Evolutionary conservation across 2,113 vertebrate genomes (phyloP).

Genomic region (Albula goreensis): DNA sequence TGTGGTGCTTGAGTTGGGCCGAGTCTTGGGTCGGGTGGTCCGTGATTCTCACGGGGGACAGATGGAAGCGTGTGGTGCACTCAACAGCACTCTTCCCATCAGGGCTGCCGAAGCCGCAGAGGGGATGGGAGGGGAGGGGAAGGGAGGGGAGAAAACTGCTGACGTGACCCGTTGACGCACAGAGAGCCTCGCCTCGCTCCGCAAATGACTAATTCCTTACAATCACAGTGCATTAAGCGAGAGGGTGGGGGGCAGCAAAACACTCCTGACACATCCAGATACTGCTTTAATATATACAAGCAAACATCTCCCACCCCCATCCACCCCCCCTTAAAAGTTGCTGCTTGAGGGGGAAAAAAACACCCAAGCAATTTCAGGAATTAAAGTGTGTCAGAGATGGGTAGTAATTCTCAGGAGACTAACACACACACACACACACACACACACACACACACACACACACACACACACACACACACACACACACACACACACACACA

Average conservation of each 20-base stretch:
- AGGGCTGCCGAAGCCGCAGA: neutral
- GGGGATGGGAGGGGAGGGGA: too few species aligned
- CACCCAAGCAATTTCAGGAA: neutral
- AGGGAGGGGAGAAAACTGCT: neutral
- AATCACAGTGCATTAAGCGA: neutral
- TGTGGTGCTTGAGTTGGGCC: neutral
- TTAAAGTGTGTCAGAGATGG: neutral
- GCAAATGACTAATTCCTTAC: neutral
- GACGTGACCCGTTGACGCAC: neutral
- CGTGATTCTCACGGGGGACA: neutral
- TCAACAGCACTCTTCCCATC: neutral
- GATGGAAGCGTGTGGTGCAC: neutral
- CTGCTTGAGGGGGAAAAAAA: neutral
- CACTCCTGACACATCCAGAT: neutral
- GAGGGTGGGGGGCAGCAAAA: neutral
- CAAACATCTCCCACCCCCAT: neutral
- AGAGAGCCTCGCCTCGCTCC: neutral
- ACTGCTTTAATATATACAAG: neutral
- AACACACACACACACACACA: neutral
- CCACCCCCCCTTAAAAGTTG: neutral
- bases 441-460: neutral
- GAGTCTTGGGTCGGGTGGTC: too few species aligned
- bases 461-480: constrained; percentile 13
- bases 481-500: neutral
- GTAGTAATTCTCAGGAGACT: neutral